Conservation (phyloP, 2,888 invertebrate species). For the Diaphora mendica region DNA sequence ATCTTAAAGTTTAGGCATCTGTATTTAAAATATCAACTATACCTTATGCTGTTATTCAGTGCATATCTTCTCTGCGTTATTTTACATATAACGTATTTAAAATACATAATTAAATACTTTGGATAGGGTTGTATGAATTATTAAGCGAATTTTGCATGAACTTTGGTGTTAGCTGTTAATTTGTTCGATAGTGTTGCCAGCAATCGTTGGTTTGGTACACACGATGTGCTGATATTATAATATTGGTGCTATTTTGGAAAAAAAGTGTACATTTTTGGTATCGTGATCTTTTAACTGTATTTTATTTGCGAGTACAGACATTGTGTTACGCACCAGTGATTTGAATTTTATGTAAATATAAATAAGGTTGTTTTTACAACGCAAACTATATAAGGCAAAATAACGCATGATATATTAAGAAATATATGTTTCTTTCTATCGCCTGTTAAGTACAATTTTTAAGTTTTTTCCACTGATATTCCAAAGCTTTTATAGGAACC, state of each 20-base stretch:
- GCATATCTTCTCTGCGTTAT: conserved; percentile 36
- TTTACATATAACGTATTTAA: conserved; percentile 41
- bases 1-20: conserved; percentile 60
- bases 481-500: conserved; percentile 73
- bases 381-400: conserved; percentile 55
- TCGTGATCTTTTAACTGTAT: conserved; percentile 56
- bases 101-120: conserved; percentile 36
- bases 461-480: conserved; percentile 55
- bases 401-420: conserved; percentile 44
- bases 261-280: conserved; percentile 67
- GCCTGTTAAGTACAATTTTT: conserved; percentile 79
- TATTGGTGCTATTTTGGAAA: conserved; percentile 82
- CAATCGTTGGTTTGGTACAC: conserved; percentile 60
- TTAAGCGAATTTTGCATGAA: conserved; percentile 58
- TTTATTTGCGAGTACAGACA: conserved; percentile 43
- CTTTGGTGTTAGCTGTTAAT: conserved; percentile 71
- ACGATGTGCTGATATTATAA: conserved; percentile 77
- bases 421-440: conserved; percentile 43
- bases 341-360: conserved; percentile 64
- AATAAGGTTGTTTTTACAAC: conserved; percentile 61
- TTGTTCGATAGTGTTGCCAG: conserved; percentile 66
- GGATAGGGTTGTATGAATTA: conserved; percentile 48
- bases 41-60: conserved; percentile 36
- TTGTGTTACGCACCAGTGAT: conserved; percentile 73
- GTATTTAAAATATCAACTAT: conserved; percentile 36